Evolutionary conservation across 2,888 invertebrate genomes (phyloP), one percentile per base, ranked within the genome.

Genomic region (Physocephala rufipes): DNA sequence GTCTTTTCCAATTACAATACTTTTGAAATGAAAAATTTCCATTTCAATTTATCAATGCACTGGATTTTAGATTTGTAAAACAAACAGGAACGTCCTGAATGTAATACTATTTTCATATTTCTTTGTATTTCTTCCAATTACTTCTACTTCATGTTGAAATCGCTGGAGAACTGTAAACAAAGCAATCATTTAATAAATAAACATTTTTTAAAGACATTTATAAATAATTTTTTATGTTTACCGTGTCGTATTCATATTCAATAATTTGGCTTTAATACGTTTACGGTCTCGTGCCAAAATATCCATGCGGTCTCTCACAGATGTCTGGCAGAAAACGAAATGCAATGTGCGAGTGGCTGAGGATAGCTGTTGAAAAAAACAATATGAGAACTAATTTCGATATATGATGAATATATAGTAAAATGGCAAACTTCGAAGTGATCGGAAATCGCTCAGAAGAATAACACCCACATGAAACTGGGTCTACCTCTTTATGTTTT

Each of bases 291-390:
- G 75, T 3, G 82, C 76, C 55, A 84, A 85, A 16, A 84, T 84
- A 69, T 84, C 84, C 85, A 84, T 84, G 69, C 84, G 82, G 28
- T 85, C 85, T 75, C 79, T 82, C 21, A 76, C 71, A 49, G 78
- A 79, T 3, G 83, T 82, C 70, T 84, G 79, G 43, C 82, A 81
- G 24, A 84, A 81, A 2, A 83, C 78, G 68, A 81, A 71, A 74
- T 84, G 84, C 58, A 84, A 72, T 1, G 82, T 81, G 47, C 79
- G 79, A 59, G 80, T 81, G 21, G 84, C 84, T 1, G 85, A 81
- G 62, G 79, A 80, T 1, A 84, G 78, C 84, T 84, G 30, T 7
- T 4, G 51, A 55, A 67, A 43, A 15, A 9, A 19, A 26, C 24
- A 45, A 59, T 16, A n/a, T 70, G n/a, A 62, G 9, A 21, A 63